Percentiles rank a stretch among this genome's conserved stretches.
phyloP scores from a whole-genome alignment of 2,888 invertebrate genomes.

The Caenorhabditis sp. region DNA sequence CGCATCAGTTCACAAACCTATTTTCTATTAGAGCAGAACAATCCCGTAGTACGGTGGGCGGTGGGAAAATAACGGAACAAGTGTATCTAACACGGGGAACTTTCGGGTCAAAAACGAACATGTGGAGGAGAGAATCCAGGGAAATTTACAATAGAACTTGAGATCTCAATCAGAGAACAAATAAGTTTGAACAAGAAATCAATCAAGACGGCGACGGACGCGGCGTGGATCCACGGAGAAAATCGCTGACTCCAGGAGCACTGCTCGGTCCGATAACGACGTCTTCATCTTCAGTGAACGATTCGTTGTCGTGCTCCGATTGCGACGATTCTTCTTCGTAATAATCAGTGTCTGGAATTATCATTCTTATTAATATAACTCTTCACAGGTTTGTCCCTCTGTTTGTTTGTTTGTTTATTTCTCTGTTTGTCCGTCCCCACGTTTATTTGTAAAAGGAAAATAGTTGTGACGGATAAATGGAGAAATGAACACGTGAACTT shows the following conservation, averaged over 20 bases:
- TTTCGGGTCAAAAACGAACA: slow-evolving; percentile 4
- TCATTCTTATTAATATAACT: too few relatives aligned
- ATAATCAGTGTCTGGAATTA: slow-evolving; percentile 27
- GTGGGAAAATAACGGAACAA: not conserved
- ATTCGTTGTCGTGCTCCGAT: slow-evolving; percentile 55
- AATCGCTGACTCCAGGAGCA: slow-evolving; percentile 5
- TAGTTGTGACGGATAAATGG: too few relatives aligned
- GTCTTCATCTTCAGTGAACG: slow-evolving; percentile 56
- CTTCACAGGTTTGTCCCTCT: too few relatives aligned
- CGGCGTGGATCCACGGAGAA: slow-evolving; percentile 12
- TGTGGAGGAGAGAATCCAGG: slow-evolving; percentile 3
- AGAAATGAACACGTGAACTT: too few relatives aligned
- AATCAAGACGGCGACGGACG: slow-evolving; percentile 13
- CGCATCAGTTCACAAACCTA: slow-evolving; percentile 7
- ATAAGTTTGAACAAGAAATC: not conserved
- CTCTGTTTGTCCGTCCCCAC: too few relatives aligned
- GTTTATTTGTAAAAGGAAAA: too few relatives aligned
- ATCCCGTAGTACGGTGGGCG: slow-evolving; percentile 9
- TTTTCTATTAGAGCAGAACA: not conserved
- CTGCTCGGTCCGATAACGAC: slow-evolving; percentile 29
- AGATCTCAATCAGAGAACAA: not conserved
- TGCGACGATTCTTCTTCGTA: slow-evolving; percentile 52
- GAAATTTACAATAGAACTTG: not conserved
- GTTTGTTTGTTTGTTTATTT: too few relatives aligned
- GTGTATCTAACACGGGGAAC: slow-evolving; percentile 3